A percentile compares a stretch with the other conserved stretches of the same genome.
Conservation (phyloP, 2,113 vertebrate species). For the Equus przewalskii region DNA sequence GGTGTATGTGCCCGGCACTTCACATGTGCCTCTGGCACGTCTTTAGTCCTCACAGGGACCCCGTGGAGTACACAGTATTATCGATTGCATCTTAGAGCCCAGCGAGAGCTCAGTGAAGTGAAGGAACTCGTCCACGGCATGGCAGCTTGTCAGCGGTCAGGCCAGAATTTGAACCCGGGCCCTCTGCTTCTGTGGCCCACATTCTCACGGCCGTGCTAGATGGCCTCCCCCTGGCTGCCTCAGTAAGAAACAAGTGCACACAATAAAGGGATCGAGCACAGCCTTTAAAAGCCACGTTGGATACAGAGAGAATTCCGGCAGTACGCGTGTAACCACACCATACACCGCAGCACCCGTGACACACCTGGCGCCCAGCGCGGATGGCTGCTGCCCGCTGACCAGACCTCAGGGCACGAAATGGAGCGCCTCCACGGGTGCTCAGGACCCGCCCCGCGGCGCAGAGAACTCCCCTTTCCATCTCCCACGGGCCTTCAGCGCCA, state of each 20-base stretch:
- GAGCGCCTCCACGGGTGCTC: not conserved
- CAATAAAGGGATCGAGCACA: not conserved
- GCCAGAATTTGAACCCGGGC: not conserved
- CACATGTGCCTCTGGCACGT: not conserved
- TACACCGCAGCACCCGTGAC: no score
- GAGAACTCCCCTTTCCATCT: not conserved
- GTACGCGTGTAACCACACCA: not conserved
- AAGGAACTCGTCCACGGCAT: not conserved
- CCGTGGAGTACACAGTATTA: not conserved
- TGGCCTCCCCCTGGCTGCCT: not conserved
- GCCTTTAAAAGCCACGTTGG: not conserved
- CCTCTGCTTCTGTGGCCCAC: not conserved
- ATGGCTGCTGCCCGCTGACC: not conserved
- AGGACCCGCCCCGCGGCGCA: accelerated
- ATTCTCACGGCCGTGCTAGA: not conserved
- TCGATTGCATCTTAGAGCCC: not conserved
- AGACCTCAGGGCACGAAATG: not conserved
- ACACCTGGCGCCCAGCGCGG: no score
- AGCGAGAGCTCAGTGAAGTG: not conserved
- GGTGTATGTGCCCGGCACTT: not conserved
- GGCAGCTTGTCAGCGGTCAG: not conserved
- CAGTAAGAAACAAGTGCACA: not conserved
- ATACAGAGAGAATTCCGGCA: not conserved
- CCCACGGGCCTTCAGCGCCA: not conserved
- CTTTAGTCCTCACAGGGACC: not conserved